Base-by-base conservation (phyloP, 1,140 invertebrate species). In the Drosophila saltans region DNA sequence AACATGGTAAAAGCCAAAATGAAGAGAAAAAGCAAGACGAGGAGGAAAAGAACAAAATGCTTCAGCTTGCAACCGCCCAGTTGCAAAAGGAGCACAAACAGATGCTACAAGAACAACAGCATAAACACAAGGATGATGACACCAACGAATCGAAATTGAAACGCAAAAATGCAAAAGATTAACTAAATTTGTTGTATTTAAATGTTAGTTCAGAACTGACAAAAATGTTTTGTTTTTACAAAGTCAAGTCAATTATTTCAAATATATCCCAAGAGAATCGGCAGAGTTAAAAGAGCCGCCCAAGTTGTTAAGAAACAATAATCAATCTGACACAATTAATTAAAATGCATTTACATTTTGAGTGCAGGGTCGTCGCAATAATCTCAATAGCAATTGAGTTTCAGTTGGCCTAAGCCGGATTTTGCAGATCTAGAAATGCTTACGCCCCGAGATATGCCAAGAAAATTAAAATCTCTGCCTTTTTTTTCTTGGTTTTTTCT, bases 301-400 rank as follows among this genome's bases (percentile, higher is more conserved):
- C 41, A 60, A 67, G 45, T 16, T 30, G 63, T 2, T 36, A 36
- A 36, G 33, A 36, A 48, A 24, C 26, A 71, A 80, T 72, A 8
- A 48, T 43, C 26, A 72, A 78, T 72, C 69, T 71, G 68, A 62
- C 48, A 41, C 70, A 65, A 28, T 75, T 76, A 73, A 90, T 84
- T 89, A 39, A 78, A 75, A 65, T 58, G 71, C 21, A 86, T 81
- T 81, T 72, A 33, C 56, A 52, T 66, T 75, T 85, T 78, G 45
- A 72, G 85, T 65, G 58, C 80, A 88, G 66, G 78, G 78, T 70
- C 65, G 78, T 68, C 62, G 45, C 48, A 11, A 40, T 40, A 60
- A n/a, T 40, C 58, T 24, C 33, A 52, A 52, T 52, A 26, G 7
- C 45, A 52, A 26, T 52, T 52, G 21, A 26, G 45, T 52, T 52